Evolutionary conservation across 30 jellyfish, hydroid and myxozoan species (phyloP).

Genomic region (Rhopilema esculentum): DNA sequence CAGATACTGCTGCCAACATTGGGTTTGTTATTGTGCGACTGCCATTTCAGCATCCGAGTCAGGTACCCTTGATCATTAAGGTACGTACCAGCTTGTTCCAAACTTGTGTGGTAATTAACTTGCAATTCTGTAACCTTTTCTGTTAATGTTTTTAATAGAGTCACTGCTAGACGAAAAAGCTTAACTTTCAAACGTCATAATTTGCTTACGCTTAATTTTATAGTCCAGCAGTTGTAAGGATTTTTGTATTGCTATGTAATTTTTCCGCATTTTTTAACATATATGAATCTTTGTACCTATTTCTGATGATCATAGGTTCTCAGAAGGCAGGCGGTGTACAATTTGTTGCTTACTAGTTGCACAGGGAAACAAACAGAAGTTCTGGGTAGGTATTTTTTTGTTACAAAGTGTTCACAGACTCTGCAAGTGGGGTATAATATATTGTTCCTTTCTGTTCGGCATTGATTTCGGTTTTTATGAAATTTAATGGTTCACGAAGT

Average conservation of each 20-base stretch:
- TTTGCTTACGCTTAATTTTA: too few species aligned
- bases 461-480: too few species aligned
- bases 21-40: slow-evolving; percentile 72
- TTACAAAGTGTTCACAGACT: not conserved
- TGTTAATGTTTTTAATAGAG: too few species aligned
- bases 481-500: too few species aligned
- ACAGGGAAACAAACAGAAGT: slow-evolving; percentile 24
- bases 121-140: too few species aligned
- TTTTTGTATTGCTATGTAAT: not conserved
- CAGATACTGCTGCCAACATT: slow-evolving; percentile 29
- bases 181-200: too few species aligned
- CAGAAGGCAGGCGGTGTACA: slow-evolving; percentile 75
- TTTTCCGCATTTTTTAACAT: not conserved
- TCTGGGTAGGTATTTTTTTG: slow-evolving; percentile 3
- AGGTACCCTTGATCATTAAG: slow-evolving; percentile 62
- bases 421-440: too few species aligned
- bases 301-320: slow-evolving; percentile 26
- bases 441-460: too few species aligned
- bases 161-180: too few species aligned
- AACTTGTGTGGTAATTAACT: not conserved
- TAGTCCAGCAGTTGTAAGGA: not conserved
- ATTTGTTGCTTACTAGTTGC: slow-evolving; percentile 53
- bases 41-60: slow-evolving; percentile 76
- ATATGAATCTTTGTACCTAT: not conserved
- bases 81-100: slow-evolving; percentile 6